Base-by-base conservation (phyloP, 37 sponge, comb jelly and placozoan species). In the Halisarca cf. caerulea region DNA sequence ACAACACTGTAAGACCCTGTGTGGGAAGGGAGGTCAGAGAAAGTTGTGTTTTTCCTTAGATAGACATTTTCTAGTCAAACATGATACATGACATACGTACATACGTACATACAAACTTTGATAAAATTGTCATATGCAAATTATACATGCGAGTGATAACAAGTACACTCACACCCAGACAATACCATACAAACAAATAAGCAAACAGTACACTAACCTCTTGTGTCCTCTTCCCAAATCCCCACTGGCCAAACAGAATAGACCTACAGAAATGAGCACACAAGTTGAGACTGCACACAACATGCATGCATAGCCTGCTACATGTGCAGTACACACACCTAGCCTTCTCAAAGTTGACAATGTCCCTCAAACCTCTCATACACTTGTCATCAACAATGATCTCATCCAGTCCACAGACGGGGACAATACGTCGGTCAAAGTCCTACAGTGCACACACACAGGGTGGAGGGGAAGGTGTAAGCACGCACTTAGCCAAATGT, bases 231-330 rank as follows among this genome's bases (percentile, higher is more conserved):
- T 64, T 53, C 23, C 81, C 91, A 88, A 94, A 94, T 47, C 94
- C 94, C 94, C 94, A 94, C 83, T 94, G 94, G 21, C 94, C 94
- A 88, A 94, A 94, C 85, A 94, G 68, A 34, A 94, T 86, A 14
- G 91, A 85, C 83, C 92, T 91, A 43, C 17, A 58, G 18, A 11
- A 14, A 69, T 14, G 33, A 58, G 55, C 1, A 39, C 17, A 5
- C n/a, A 32, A 66, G 57, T 59, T 58, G 5, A 58, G 45, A 35
- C 17, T 5, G 1, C 18, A 57, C 61, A 59, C 38, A 25, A 59
- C n/a, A n/a, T n/a, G n/a, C n/a, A n/a, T n/a, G n/a, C n/a, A n/a
- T n/a, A n/a, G n/a, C n/a, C n/a, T n/a, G n/a, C n/a, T n/a, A n/a
- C n/a, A n/a, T n/a, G n/a, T n/a, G n/a, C n/a, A n/a, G n/a, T n/a